Evolutionary conservation across 2,113 vertebrate species (phyloP), one percentile per base, ranked within the genome.

Genomic region (Myrmecophaga tridactyla): DNA sequence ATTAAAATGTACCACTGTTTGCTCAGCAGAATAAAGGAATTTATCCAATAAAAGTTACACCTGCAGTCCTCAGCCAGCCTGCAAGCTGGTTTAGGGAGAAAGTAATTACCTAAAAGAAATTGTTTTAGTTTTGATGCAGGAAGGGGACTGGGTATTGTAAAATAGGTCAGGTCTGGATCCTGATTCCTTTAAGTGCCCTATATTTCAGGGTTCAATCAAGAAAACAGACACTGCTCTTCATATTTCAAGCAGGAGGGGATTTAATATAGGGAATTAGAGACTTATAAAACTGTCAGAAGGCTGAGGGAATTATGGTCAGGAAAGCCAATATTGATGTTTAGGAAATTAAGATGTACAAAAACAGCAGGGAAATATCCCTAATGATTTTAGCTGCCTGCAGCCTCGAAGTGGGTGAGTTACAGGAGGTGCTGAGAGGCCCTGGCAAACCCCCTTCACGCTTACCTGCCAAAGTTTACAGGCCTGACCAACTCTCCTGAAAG

Each of bases 161-260:
- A 77, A 36, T n/a, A n/a, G n/a, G n/a, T n/a, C n/a, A n/a, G 3
- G 23, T 83, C 41, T 84, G 41, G n/a, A 53, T 39, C 29, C 31
- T 41, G 41, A 4, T 36, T 82, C 43, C 6, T 3, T 67, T 36
- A 31, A 31, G 12, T 53, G 48, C 46, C 27, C 7, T 56, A 1
- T 25, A 73, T 73, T 5, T 41, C 63, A 7, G 6, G 29, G 7
- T 92, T 56, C 83, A 27, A 69, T 60, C 65, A 83, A 75, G 48
- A 73, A 60, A 92, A 82, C 70, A 96, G 69, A 43, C 76, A 41
- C 20, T 72, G 9, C 46, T 77, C 3, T 92, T 83, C 15, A 12
- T 92, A 91, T 75, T 90, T 85, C 29, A 76, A 80, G 77, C 39
- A 89, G 46, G 87, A 82, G 77, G 83, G 21, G 67, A 86, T 85